Evolutionary conservation across 2,797 vertebrate species (phyloP).

Genomic region (Botia kubotai): DNA sequence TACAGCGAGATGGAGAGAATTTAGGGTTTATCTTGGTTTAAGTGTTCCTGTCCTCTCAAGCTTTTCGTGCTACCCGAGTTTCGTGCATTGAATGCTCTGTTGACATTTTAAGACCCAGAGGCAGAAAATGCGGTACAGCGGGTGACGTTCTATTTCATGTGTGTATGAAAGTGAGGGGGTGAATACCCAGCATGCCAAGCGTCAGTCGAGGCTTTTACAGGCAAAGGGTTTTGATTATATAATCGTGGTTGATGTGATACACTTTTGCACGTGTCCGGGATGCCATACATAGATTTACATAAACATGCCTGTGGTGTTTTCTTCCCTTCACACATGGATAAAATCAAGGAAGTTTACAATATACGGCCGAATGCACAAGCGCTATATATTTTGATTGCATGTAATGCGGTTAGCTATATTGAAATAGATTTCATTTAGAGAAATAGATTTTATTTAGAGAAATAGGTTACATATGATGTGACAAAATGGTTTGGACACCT

Average conservation of each 20-base stretch:
- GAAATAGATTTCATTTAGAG: constrained; percentile 4
- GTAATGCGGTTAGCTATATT: not conserved
- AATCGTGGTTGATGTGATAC: not conserved
- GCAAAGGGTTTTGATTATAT: constrained; percentile 14
- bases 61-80: constrained; percentile 18
- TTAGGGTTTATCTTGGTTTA: constrained; percentile 37
- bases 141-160: constrained; percentile 17
- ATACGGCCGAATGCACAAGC: not conserved
- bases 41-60: constrained; percentile 22
- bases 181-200: constrained; percentile 61
- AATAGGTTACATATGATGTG: constrained; percentile 10
- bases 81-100: constrained; percentile 59
- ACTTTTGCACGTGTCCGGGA: not conserved
- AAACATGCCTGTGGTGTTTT: not conserved
- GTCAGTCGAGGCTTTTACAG: constrained; percentile 55
- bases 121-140: constrained; percentile 8
- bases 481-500: not conserved
- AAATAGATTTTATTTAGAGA: constrained; percentile 11
- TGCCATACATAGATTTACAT: constrained; percentile 9
- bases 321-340: not conserved
- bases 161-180: constrained; percentile 50
- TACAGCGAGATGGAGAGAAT: too few relatives aligned
- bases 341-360: constrained; percentile 24
- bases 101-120: constrained; percentile 44
- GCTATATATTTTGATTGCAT: not conserved